Conservation (phyloP, 2,888 invertebrate genomes). For the Melipona beecheii region DNA sequence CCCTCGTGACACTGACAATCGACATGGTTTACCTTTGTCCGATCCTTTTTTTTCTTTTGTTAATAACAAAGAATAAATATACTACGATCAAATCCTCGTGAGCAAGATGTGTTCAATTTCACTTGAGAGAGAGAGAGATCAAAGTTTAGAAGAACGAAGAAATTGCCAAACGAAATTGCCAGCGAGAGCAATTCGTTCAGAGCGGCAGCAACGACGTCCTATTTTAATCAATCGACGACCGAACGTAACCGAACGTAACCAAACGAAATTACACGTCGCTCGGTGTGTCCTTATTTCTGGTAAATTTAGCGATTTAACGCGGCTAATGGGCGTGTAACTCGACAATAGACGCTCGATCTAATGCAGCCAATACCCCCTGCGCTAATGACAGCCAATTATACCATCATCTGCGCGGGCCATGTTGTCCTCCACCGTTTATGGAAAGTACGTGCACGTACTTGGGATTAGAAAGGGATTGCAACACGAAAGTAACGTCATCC, state of each 20-base stretch:
- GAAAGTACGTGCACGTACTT: not conserved
- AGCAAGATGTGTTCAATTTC: no score
- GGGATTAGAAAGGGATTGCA: constrained; percentile 19
- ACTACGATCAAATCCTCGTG: no score
- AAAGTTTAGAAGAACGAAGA: no score
- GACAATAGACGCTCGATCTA: constrained; percentile 33
- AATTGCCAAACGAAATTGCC: not conserved
- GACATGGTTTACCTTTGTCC: not conserved
- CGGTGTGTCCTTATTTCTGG: constrained; percentile 1
- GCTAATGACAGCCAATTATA: constrained; percentile 47
- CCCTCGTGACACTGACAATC: constrained; percentile 15
- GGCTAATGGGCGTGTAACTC: constrained; percentile 13
- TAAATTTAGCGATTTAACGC: constrained; percentile 10
- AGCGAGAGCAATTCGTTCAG: not conserved
- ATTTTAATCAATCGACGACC: not conserved
- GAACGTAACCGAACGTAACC: not conserved
- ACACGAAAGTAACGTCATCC: constrained; percentile 1
- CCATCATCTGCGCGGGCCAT: constrained; percentile 1
- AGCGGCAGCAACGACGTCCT: not conserved
- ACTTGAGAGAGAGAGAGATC: no score
- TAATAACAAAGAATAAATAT: no score
- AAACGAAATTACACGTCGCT: constrained; percentile 2
- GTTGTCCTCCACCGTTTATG: constrained; percentile 1
- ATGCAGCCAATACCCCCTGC: constrained; percentile 11
- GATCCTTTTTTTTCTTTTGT: no score